Evolutionary conservation across 2,113 vertebrate genomes (phyloP), one percentile per base, ranked within the genome.

Genomic region (Macaca mulatta): DNA sequence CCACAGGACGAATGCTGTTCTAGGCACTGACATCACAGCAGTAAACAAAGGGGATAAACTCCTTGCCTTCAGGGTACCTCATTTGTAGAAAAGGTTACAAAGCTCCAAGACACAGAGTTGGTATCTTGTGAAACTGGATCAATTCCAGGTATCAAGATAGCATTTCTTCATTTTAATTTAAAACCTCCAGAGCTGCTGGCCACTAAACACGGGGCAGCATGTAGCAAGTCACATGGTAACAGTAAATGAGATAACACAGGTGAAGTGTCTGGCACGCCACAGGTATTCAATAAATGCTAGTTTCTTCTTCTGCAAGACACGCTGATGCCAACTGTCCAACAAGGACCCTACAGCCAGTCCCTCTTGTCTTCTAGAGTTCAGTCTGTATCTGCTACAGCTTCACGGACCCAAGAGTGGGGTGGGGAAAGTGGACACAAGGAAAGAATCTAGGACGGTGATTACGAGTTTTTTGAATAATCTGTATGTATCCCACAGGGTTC

Each of bases 271-370:
- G 50, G 69, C 2, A 8, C 8, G 2, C 48, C 30, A 18, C 4
- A 4, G 43, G 22, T 0, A 2, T 22, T 9, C 59, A 8, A 0
- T 0, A 9, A 59, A 8, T 0, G 3, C 22, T 1, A 18, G 18
- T 3, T 8, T 4, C 67, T 38, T 70, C 91, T 48, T 55, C 40
- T 0, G 10, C 8, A 88, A 8, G 45, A 20, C 0, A 1, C 3
- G 8, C 45, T 6, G 3, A 17, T 0, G 1, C 61, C 0, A 0
- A 12, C 16, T 6, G 20, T 22, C 84, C 61, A 0, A 10, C 0
- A 11, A 0, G 5, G 74, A 70, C 91, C 40, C 85, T 4, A 8
- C 38, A 5, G 11, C 20, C 64, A 9, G 78, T 1, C 50, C 30
- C 48, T 30, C 22, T 2, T 20, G 20, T 30, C 23, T 38, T 55